Percentiles rank a stretch among this genome's conserved stretches.
These are phyloP conservation scores for Leptoclinus maculatus DNA, from an alignment of 2,797 vertebrate genomes.

Conservation along the genomic window DNA sequence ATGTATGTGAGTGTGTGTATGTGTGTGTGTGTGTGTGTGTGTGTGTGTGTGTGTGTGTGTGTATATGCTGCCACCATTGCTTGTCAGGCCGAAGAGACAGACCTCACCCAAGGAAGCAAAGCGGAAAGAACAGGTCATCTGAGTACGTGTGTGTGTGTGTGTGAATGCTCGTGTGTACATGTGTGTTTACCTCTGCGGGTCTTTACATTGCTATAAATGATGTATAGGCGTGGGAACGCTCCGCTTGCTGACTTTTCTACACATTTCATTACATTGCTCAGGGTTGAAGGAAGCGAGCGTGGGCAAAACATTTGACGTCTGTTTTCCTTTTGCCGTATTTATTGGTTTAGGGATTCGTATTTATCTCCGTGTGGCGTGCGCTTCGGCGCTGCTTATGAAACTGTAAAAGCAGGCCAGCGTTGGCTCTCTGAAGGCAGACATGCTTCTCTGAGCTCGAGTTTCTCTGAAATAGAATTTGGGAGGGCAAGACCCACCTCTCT, in stretches of 20 bases:
- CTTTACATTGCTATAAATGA: constrained; percentile 63
- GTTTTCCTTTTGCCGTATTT: constrained; percentile 52
- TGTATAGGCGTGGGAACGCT: constrained; percentile 73
- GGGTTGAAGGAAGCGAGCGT: constrained; percentile 50
- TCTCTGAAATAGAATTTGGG: constrained; percentile 82
- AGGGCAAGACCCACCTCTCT: constrained; percentile 81
- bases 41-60: constrained; percentile 30
- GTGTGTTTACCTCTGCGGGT: constrained; percentile 43
- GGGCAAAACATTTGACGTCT: constrained; percentile 50
- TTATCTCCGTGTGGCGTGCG: constrained; percentile 40
- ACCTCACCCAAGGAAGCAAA: constrained; percentile 55
- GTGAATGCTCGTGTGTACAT: constrained; percentile 9
- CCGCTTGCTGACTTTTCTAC: constrained; percentile 38
- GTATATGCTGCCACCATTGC: constrained; percentile 45
- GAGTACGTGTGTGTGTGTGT: constrained; percentile 47
- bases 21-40: constrained; percentile 35
- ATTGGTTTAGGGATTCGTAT: constrained; percentile 57
- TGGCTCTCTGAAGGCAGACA: constrained; percentile 69
- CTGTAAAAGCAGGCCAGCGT: constrained; percentile 68
- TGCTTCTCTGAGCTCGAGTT: constrained; percentile 75
- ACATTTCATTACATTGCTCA: constrained; percentile 33
- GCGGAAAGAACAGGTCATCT: constrained; percentile 68
- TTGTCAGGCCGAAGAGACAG: constrained; percentile 54
- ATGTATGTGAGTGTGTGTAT: constrained; percentile 23
- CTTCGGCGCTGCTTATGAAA: constrained; percentile 61